Conservation (phyloP, 2,113 vertebrate species). For the Noturus placidus region DNA sequence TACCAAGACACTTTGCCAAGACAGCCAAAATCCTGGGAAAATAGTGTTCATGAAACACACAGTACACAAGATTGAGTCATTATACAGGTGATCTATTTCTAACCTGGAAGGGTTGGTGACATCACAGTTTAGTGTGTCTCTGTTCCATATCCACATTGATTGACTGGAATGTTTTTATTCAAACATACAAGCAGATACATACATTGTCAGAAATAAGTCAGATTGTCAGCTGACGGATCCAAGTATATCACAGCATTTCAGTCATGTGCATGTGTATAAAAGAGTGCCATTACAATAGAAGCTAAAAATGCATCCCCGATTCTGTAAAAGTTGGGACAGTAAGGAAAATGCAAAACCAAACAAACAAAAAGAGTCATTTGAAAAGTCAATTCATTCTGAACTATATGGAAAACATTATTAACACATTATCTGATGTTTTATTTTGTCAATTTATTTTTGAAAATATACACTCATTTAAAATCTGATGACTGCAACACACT, state of each 20-base stretch:
- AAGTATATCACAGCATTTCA: not conserved
- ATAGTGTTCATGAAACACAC: not conserved
- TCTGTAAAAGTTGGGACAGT: too few relatives aligned
- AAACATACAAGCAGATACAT: not conserved
- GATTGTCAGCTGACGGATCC: not conserved
- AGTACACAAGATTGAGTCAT: not conserved
- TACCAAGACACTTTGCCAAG: too few relatives aligned
- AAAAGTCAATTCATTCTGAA: too few relatives aligned
- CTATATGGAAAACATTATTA: too few relatives aligned
- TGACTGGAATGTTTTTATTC: not conserved
- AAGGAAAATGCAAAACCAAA: too few relatives aligned
- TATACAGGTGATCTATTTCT: not conserved
- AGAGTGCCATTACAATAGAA: not conserved
- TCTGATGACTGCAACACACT: too few relatives aligned
- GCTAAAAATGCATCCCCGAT: not conserved
- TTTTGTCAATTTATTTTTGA: too few relatives aligned
- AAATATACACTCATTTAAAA: too few relatives aligned
- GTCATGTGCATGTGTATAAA: not conserved
- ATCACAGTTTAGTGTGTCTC: constrained; percentile 3
- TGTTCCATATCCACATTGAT: not conserved
- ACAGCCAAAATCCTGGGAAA: not conserved
- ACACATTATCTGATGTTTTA: too few relatives aligned
- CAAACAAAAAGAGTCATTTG: too few relatives aligned
- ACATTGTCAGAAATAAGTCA: not conserved
- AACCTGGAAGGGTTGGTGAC: not conserved